These are phyloP conservation scores for Cybosia mesomella DNA, from an alignment of 2,888 invertebrate genomes.

Conservation along the genomic window DNA sequence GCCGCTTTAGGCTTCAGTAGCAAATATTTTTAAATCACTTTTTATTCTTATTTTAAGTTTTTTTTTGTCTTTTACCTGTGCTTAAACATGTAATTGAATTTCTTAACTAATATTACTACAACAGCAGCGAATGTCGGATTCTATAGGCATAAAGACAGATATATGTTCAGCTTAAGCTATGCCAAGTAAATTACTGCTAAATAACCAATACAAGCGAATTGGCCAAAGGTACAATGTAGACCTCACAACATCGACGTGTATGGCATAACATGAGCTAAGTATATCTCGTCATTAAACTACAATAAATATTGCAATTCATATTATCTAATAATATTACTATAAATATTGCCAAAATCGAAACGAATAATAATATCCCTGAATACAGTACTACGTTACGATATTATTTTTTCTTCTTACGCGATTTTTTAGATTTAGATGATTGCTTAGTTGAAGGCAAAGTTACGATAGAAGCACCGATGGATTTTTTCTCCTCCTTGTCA, in stretches of 20 bases:
- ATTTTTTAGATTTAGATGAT: constrained; percentile 84
- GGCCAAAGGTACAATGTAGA: constrained; percentile 40
- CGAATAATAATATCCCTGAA: constrained; percentile 64
- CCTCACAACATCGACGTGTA: constrained; percentile 20
- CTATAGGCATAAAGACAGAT: constrained; percentile 37
- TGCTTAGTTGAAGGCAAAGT: constrained; percentile 75
- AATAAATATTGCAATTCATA: constrained; percentile 62
- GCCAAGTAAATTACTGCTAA: constrained; percentile 31
- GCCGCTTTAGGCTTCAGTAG: constrained; percentile 56
- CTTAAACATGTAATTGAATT: constrained; percentile 71
- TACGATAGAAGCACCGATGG: constrained; percentile 70
- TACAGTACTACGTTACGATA: constrained; percentile 60
- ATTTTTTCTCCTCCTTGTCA: constrained; percentile 83
- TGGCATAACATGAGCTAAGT: constrained; percentile 42
- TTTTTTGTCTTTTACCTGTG: constrained; percentile 76
- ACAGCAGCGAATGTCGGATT: constrained; percentile 68
- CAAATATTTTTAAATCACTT: constrained; percentile 56
- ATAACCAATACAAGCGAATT: constrained; percentile 18
- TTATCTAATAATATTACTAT: constrained; percentile 43
- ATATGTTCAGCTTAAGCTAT: constrained; percentile 41
- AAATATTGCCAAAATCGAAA: constrained; percentile 63
- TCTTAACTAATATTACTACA: constrained; percentile 70
- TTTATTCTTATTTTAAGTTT: constrained; percentile 56
- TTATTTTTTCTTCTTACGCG: constrained; percentile 89
- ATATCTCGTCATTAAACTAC: constrained; percentile 56